Evolutionary conservation across 1,140 invertebrate genomes (phyloP).

Genomic region (Drosophila tristis): DNA sequence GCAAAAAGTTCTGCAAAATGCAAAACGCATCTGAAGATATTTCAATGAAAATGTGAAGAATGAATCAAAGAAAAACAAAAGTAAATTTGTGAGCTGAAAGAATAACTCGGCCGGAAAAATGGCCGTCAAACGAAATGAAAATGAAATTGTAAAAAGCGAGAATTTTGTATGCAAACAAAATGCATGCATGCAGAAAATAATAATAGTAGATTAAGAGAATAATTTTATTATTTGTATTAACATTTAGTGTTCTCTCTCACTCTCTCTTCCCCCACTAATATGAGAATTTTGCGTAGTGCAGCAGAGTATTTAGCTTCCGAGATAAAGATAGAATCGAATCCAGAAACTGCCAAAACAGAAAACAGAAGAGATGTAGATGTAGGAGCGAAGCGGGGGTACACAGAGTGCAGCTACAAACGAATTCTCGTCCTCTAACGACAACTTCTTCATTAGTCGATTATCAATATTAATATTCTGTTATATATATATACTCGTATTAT

Average conservation of each 20-base stretch:
- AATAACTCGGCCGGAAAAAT: slow-evolving; percentile 11
- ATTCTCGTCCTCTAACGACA: slow-evolving; percentile 83
- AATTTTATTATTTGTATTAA: slow-evolving; percentile 80
- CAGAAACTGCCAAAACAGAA: slow-evolving; percentile 61
- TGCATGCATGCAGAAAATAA: slow-evolving; percentile 26
- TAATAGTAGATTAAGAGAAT: slow-evolving; percentile 67
- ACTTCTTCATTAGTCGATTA: slow-evolving; percentile 85
- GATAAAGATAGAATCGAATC: neutral
- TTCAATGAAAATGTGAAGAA: slow-evolving; percentile 36
- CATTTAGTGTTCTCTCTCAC: slow-evolving; percentile 60
- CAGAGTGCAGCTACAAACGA: slow-evolving; percentile 65
- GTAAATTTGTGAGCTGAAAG: slow-evolving; percentile 71
- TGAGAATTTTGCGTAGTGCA: slow-evolving; percentile 82
- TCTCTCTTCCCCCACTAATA: slow-evolving; percentile 62
- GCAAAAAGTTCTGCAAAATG: slow-evolving; percentile 67
- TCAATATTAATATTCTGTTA: slow-evolving; percentile 71
- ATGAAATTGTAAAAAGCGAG: slow-evolving; percentile 63
- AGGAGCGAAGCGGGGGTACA: slow-evolving; percentile 21
- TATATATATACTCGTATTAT: neutral
- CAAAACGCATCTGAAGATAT: slow-evolving; percentile 43
- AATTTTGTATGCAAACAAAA: slow-evolving; percentile 18
- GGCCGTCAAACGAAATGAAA: slow-evolving; percentile 36
- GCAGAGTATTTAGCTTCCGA: slow-evolving; percentile 25
- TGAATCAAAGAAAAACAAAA: slow-evolving; percentile 69
- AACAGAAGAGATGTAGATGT: neutral